phyloP scores from a whole-genome alignment of 1,140 invertebrate species.

The Lerema accius region DNA sequence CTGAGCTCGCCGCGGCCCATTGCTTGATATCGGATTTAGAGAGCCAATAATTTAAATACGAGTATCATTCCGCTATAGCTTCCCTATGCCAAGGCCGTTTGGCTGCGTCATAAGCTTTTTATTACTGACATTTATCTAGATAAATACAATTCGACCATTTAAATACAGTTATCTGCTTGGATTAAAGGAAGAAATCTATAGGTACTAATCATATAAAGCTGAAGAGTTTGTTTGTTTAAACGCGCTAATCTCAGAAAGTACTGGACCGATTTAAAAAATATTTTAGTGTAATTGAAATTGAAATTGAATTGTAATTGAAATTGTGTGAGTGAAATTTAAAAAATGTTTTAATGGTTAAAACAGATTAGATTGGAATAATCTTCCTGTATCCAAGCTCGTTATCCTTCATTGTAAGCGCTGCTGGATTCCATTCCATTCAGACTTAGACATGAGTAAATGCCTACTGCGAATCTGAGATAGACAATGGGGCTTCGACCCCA shows the following conservation, averaged over 20 bases:
- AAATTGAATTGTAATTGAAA: too few species aligned
- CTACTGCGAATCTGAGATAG: slow-evolving; percentile 25
- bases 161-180: too few species aligned
- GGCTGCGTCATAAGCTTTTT: slow-evolving; percentile 32
- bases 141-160: slow-evolving; percentile 32
- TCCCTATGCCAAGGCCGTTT: slow-evolving; percentile 25
- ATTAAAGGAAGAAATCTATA: too few species aligned
- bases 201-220: too few species aligned
- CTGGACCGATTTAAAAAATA: too few species aligned
- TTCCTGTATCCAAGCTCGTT: neutral
- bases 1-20: slow-evolving; percentile 4
- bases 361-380: too few species aligned
- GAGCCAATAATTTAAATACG: slow-evolving; percentile 32
- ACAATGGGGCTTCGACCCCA: slow-evolving; percentile 23
- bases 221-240: too few species aligned
- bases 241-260: too few species aligned
- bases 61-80: slow-evolving; percentile 15
- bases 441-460: slow-evolving; percentile 14
- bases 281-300: too few species aligned
- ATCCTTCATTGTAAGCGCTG: slow-evolving; percentile 4
- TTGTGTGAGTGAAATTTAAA: too few species aligned
- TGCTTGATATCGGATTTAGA: slow-evolving; percentile 19
- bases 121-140: slow-evolving; percentile 33
- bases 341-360: too few species aligned
- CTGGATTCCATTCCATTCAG: slow-evolving; percentile 11